Base-by-base conservation (phyloP, 2,888 invertebrate species). In the Criorhina ranunculi region DNA sequence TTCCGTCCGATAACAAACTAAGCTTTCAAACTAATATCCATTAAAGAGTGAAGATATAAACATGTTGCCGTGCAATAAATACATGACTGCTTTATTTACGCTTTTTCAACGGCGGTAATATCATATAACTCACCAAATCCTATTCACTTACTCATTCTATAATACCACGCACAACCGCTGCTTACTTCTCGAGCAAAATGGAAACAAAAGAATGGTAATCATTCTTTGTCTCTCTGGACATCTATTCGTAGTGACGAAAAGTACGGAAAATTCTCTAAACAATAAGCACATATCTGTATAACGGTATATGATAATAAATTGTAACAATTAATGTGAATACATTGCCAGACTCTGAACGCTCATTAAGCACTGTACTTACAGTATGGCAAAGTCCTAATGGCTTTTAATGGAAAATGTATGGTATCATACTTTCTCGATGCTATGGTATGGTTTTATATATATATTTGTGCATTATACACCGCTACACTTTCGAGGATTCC, bases 361-460 rank as follows among this genome's bases (percentile, higher is more conserved):
- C 79, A 83, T 83, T 75, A 83, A 83, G 73, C 79, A 44, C 55
- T 79, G 66, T 69, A 64, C 79, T 79, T 75, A 44, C 57, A 64
- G 57, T 51, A 69, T 53, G 80, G 55, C 64, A 70, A 46, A 55
- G 60, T 77, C 86, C 76, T 86, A 81, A 86, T 86, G 86, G 86
- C 76, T 77, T 86, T 81, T 86, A 86, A 81, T 86, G 86, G 76
- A 86, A 77, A 81, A 81, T 86, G 64, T 77, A 81, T 81, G 81
- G 77, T 72, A 24, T 24, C 24, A 24, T 24, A 40, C 75, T 80
- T 42, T 44, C 0, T 15, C 46, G 31, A 53, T 46, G 67, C 9
- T 66, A 69, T 44, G 55, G 37, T 59, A 55, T 31, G 35, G 49
- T 40, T 33, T 24, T 35, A 19, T 57, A 9, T 44, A 17, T 29